Conservation (phyloP, 2,113 vertebrate genomes). For the Chinchilla lanigera region DNA sequence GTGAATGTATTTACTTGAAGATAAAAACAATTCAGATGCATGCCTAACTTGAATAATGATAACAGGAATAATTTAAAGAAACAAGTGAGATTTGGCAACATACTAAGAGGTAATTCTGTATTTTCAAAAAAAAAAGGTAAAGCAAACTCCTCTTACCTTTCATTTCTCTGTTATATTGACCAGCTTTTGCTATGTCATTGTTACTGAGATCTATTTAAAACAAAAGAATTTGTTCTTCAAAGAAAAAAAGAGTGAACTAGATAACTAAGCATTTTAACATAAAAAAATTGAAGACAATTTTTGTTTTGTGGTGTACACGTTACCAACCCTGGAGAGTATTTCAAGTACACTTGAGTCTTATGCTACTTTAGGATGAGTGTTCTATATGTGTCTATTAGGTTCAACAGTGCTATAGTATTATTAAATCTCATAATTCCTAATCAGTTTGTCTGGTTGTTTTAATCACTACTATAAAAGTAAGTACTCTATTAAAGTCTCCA, state of each 20-base stretch:
- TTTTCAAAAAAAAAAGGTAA: constrained; percentile 11
- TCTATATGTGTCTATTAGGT: neutral
- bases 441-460: neutral
- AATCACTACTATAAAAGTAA: neutral
- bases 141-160: constrained; percentile 46
- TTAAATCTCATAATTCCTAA: neutral
- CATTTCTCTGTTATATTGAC: constrained; percentile 52
- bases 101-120: constrained; percentile 61
- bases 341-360: neutral
- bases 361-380: neutral
- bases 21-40: constrained; percentile 12
- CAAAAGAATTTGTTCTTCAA: constrained; percentile 66
- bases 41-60: neutral
- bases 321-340: neutral
- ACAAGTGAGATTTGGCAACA: neutral
- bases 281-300: neutral
- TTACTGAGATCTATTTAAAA: constrained; percentile 82
- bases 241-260: neutral
- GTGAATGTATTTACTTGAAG: constrained; percentile 53
- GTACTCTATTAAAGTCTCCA: neutral
- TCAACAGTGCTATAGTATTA: neutral
- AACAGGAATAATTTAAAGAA: constrained; percentile 26
- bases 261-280: neutral
- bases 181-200: constrained; percentile 68
- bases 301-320: neutral